Conservation (phyloP, 2,888 invertebrate genomes). For the Oegoconia quadripuncta region DNA sequence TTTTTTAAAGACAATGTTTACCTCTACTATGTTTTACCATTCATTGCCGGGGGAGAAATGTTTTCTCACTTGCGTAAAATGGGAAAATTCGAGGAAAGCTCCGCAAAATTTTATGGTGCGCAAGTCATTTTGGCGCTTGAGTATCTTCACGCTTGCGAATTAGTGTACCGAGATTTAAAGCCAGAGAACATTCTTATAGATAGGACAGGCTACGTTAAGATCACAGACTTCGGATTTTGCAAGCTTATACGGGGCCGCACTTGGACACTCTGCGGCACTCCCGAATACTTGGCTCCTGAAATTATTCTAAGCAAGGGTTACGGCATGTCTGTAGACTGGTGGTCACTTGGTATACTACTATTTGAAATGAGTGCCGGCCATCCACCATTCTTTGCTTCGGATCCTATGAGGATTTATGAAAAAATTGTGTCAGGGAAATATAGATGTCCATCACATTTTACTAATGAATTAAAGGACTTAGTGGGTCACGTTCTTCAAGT, state of each 20-base stretch:
- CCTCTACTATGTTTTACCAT: slow-evolving; percentile 90
- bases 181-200: slow-evolving; percentile 95
- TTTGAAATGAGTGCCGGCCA: slow-evolving; percentile 95
- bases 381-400: slow-evolving; percentile 95
- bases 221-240: slow-evolving; percentile 97
- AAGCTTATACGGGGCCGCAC: slow-evolving; percentile 88
- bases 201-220: slow-evolving; percentile 86
- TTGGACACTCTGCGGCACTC: slow-evolving; percentile 97
- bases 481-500: slow-evolving; percentile 86
- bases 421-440: slow-evolving; percentile 95
- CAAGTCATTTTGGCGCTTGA: slow-evolving; percentile 94
- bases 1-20: slow-evolving; percentile 93
- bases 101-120: slow-evolving; percentile 92
- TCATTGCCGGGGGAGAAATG: slow-evolving; percentile 91
- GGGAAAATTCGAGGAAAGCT: slow-evolving; percentile 84
- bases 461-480: slow-evolving; percentile 88
- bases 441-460: slow-evolving; percentile 89
- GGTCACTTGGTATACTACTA: slow-evolving; percentile 93
- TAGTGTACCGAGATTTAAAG: slow-evolving; percentile 94
- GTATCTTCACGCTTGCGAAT: slow-evolving; percentile 91
- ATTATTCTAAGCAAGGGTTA: slow-evolving; percentile 95
- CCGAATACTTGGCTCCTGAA: slow-evolving; percentile 97
- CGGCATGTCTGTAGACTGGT: slow-evolving; percentile 96
- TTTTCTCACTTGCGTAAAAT: slow-evolving; percentile 85
- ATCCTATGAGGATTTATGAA: slow-evolving; percentile 96